Conservation (phyloP, 2,797 vertebrate species). For the Falco naumanni region DNA sequence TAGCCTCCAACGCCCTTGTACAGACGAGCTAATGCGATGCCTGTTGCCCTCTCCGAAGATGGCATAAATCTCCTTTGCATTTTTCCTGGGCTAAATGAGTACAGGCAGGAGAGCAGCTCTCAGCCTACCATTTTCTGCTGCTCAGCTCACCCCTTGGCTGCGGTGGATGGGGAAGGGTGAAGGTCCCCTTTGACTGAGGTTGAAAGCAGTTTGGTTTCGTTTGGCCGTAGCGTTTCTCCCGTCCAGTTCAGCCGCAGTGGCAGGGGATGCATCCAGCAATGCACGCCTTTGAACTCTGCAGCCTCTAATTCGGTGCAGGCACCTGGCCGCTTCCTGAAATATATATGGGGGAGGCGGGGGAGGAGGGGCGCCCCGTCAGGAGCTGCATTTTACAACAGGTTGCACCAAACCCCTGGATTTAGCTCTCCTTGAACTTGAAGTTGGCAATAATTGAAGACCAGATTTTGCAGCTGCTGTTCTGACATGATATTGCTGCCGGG, state of each 20-base stretch:
- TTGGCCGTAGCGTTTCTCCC: neutral
- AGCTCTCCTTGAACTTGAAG: constrained; percentile 42
- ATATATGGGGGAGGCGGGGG: neutral
- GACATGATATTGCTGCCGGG: constrained; percentile 54
- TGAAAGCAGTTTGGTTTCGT: neutral
- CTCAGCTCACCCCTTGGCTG: neutral
- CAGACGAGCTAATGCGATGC: fast-evolving
- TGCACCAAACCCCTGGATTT: constrained; percentile 36
- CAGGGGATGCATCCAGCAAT: neutral
- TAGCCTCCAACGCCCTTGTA: fast-evolving
- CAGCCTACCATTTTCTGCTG: neutral
- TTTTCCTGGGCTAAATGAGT: neutral
- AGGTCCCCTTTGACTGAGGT: neutral
- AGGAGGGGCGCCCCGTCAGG: neutral
- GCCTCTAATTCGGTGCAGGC: neutral
- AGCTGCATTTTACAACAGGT: constrained; percentile 1
- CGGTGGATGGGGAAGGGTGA: neutral
- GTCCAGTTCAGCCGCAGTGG: neutral
- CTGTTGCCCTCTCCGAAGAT: neutral
- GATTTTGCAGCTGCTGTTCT: constrained; percentile 63
- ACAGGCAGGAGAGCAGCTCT: neutral
- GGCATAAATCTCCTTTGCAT: neutral
- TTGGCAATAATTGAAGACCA: constrained; percentile 55
- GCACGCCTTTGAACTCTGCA: neutral
- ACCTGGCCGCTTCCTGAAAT: neutral